Base-by-base conservation (phyloP, 2,797 vertebrate species). In the Epinephelus malabaricus region DNA sequence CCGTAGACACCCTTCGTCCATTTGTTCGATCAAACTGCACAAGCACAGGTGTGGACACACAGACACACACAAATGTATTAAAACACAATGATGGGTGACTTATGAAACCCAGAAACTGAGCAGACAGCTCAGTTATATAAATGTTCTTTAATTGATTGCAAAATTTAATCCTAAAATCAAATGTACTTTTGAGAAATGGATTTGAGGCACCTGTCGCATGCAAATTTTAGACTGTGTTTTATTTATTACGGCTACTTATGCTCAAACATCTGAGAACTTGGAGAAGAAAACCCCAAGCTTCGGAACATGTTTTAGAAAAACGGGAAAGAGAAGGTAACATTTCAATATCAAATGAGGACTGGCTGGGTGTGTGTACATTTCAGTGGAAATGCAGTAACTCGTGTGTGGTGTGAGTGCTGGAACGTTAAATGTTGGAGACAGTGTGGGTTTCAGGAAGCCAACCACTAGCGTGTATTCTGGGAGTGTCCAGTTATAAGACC, bases 1-100 rank as follows among this genome's bases (percentile, higher is more conserved):
- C 27, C 23, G 61, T 13, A n/a, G 65, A 68, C 2, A 19, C 12
- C 5, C 60, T 82, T 76, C 55, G 50, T 72, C 69, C 59, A 40
- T 55, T 73, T 76, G 2, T 64, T 64, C 6, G 61, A 62, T 70
- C 38, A 71, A 43, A 55, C 27, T 23, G 59, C 19, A 53, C 1
- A 3, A 69, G 14, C 34, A 58, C 23, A 34, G 2, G 13, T 6
- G 43, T 53, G 58, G 15, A 43, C 54, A 34, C 18, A 51, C 27
- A 61, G 13, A 40, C 15, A 30, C 59, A 21, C 8, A 59, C n/a
- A 59, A 18, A 60, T 38, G 58, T 25, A 76, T 53, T 34, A 30
- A 50, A 64, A 45, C 30, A 66, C 18, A 27, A 14, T 1, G 17
- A 55, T 49, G 38, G 0, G 64, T 67, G 60, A 60, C 49, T 50